Conservation (phyloP, 2,113 vertebrate species). For the Hystrix cristata region DNA sequence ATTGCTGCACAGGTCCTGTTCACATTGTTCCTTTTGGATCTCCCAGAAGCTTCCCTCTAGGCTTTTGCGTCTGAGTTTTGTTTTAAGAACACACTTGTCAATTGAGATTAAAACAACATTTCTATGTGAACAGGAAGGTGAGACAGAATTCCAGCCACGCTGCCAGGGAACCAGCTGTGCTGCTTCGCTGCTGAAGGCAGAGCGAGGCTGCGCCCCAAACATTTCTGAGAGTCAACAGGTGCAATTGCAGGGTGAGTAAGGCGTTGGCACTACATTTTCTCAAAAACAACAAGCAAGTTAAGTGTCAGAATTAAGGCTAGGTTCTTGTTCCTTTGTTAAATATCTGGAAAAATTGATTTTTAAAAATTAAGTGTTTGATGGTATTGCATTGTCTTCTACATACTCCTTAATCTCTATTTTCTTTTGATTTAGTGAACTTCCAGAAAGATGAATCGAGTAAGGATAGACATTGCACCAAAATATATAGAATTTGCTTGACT, state of each 20-base stretch:
- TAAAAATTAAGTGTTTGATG: not conserved
- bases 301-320: not conserved
- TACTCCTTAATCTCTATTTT: not conserved
- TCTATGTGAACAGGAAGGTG: constrained; percentile 58
- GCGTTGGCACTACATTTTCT: not conserved
- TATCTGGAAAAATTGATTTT: not conserved
- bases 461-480: not conserved
- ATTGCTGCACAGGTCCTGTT: not conserved
- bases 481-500: not conserved
- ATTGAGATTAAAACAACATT: constrained; percentile 76
- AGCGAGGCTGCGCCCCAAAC: not conserved
- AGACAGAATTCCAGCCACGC: constrained; percentile 53
- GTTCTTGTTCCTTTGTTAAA: not conserved
- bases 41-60: constrained; percentile 51
- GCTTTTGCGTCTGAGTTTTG: constrained; percentile 50
- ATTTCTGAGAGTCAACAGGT: not conserved
- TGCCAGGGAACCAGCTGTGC: not conserved
- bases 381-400: not conserved
- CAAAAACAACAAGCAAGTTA: not conserved
- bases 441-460: not conserved
- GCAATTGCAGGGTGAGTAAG: not conserved
- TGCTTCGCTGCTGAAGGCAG: not conserved
- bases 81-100: constrained; percentile 71
- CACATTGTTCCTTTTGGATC: not conserved
- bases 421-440: not conserved